phyloP scores from a whole-genome alignment of 1,140 invertebrate species.

The Myzus persicae region DNA sequence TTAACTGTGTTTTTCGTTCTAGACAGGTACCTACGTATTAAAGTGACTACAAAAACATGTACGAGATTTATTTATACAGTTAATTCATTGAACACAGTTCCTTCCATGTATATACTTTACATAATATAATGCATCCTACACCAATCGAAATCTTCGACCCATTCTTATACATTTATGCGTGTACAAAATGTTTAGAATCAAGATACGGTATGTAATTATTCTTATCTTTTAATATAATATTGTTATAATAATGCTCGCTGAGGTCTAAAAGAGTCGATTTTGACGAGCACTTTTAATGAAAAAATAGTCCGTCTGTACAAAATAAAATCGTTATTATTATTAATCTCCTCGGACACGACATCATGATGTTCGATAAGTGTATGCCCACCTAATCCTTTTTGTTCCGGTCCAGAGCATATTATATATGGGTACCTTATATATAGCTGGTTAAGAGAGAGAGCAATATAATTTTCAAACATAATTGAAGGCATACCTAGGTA shows the following conservation, averaged over 20 bases:
- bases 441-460: background rate
- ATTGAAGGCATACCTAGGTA: slow-evolving; percentile 22
- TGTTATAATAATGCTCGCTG: background rate
- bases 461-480: slow-evolving; percentile 1
- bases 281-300: slow-evolving; percentile 34
- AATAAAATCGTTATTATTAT: slow-evolving; percentile 28
- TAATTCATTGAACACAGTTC: slow-evolving; percentile 1
- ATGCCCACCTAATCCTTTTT: background rate
- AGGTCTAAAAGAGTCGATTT: slow-evolving; percentile 36
- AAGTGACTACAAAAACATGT: background rate
- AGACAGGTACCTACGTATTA: background rate
- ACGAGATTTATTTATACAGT: background rate
- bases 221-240: slow-evolving; percentile 14
- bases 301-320: background rate
- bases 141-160: background rate
- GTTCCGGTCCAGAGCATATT: slow-evolving; percentile 15
- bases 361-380: background rate
- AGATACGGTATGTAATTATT: slow-evolving; percentile 44
- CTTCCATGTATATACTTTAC: background rate
- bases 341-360: slow-evolving; percentile 39
- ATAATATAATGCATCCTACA: background rate
- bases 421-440: background rate
- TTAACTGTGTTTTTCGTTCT: background rate
- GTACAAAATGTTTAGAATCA: slow-evolving; percentile 18
- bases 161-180: background rate